A percentile compares a stretch with the other conserved stretches of the same genome.
Evolutionary conservation across 1,140 invertebrate species (phyloP).

Genomic region (Dufourea novaeangliae): DNA sequence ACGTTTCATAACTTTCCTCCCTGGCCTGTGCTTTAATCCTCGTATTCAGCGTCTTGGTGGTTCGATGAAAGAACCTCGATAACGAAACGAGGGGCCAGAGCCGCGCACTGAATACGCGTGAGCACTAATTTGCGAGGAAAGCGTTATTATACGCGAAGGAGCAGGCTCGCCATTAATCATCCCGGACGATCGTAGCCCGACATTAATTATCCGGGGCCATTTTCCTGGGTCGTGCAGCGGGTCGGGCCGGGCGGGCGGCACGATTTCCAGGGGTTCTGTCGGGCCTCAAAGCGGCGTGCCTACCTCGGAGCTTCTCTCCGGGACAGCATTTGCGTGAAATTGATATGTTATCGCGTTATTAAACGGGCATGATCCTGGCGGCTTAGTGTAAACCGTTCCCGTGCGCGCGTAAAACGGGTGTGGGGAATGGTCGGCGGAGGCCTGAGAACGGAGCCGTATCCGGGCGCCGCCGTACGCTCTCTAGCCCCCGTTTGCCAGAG

Average conservation of each 20-base stretch:
- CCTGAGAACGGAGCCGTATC: slow-evolving; percentile 47
- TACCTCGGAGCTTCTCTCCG: slow-evolving; percentile 64
- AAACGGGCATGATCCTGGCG: slow-evolving; percentile 68
- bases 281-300: slow-evolving; percentile 62
- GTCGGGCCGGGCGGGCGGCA: slow-evolving; percentile 46
- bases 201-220: slow-evolving; percentile 78
- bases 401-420: slow-evolving; percentile 57
- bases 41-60: slow-evolving; percentile 28
- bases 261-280: slow-evolving; percentile 63
- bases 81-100: slow-evolving; percentile 52
- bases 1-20: slow-evolving; percentile 12
- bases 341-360: slow-evolving; percentile 78
- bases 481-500: slow-evolving; percentile 1
- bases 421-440: slow-evolving; percentile 10
- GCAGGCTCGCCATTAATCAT: slow-evolving; percentile 71
- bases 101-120: slow-evolving; percentile 59
- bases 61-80: slow-evolving; percentile 57
- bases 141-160: slow-evolving; percentile 70
- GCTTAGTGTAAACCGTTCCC: slow-evolving; percentile 68
- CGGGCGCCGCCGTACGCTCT: slow-evolving; percentile 26
- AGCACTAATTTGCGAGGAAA: slow-evolving; percentile 75
- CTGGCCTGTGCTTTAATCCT: slow-evolving; percentile 2
- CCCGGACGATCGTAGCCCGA: slow-evolving; percentile 69
- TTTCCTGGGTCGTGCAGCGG: slow-evolving; percentile 68
- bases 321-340: slow-evolving; percentile 73